Evolutionary conservation across 2,888 invertebrate species (phyloP).

Genomic region (Neria commutata): DNA sequence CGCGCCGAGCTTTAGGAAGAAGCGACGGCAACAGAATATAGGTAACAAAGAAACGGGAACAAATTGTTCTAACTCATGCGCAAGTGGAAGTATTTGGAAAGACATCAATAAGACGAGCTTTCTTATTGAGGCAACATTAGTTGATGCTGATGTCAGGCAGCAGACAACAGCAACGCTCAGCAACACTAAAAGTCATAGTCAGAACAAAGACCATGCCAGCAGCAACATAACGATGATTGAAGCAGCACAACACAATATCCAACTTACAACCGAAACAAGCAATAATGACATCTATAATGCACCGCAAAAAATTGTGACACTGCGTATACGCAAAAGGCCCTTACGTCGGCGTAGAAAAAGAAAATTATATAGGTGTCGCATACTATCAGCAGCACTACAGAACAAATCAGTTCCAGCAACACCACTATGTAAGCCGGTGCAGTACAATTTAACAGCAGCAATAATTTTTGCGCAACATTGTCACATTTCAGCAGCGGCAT

Average conservation of each 20-base stretch:
- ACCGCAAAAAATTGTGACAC: slow-evolving; percentile 51
- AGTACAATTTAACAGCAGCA: too few relatives aligned
- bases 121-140: slow-evolving; percentile 15
- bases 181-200: background rate
- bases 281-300: slow-evolving; percentile 17
- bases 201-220: slow-evolving; percentile 14
- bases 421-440: too few relatives aligned
- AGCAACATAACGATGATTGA: background rate
- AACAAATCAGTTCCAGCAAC: slow-evolving; percentile 19
- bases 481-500: slow-evolving; percentile 28
- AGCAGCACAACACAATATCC: background rate
- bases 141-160: background rate
- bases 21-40: too few relatives aligned
- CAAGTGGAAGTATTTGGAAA: slow-evolving; percentile 21
- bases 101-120: slow-evolving; percentile 12
- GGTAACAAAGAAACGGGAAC: slow-evolving; percentile 5
- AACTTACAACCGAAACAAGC: slow-evolving; percentile 3
- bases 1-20: background rate
- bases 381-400: slow-evolving; percentile 23
- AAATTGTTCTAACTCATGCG: too few relatives aligned
- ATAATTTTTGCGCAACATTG: too few relatives aligned
- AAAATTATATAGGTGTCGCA: slow-evolving; percentile 36
- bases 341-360: slow-evolving; percentile 55
- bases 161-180: slow-evolving; percentile 4
- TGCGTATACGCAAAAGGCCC: slow-evolving; percentile 54